Evolutionary conservation across 2,113 vertebrate species (phyloP), one percentile per base, ranked within the genome.

Genomic region (Spheniscus mendiculus): DNA sequence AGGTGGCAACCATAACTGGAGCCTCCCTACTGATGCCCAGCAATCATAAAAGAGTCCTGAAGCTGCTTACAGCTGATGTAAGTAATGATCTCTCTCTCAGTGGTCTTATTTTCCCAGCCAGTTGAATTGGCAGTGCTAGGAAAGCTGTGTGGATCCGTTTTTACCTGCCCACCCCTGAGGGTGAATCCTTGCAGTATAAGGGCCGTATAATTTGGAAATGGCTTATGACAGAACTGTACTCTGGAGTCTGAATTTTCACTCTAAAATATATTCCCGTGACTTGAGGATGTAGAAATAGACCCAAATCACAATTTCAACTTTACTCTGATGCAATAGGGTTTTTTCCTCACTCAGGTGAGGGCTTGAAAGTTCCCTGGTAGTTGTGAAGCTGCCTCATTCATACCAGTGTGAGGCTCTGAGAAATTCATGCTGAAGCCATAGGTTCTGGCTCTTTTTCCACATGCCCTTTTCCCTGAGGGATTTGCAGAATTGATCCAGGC

Each of bases 61-160:
- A 61, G 58, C 63, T 55, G 15, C 52, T 77, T 17, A 36, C 11
- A 34, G 25, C 27, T 77, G 42, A 38, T 59, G 21, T 32, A 58
- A 83, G 63, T 72, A 67, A 47, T 27, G 8, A 9, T 44, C 3
- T 50, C 36, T 62, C 18, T 56, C 69, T 27, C 11, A 4, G 53
- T 42, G 42, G 17, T 61, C n/a, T 52, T 62, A 22, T 78, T 38
- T 50, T 3, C 29, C 36, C 36, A 45, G 29, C 8, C 42, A 26
- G 20, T 50, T 72, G 62, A 18, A 45, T 20, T 45, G 26, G 16
- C 29, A 27, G 6, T 16, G 30, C 59, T n/a, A 14, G 12, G 26
- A 67, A 44, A 52, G 14, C 30, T 53, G 10, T 2, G 1, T 0
- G 1, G 58, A 47, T 17, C 2, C 23, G 18, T n/a, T 49, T 74